phyloP scores from a whole-genome alignment of 2,888 invertebrate species.

The Zonitis immaculata region DNA sequence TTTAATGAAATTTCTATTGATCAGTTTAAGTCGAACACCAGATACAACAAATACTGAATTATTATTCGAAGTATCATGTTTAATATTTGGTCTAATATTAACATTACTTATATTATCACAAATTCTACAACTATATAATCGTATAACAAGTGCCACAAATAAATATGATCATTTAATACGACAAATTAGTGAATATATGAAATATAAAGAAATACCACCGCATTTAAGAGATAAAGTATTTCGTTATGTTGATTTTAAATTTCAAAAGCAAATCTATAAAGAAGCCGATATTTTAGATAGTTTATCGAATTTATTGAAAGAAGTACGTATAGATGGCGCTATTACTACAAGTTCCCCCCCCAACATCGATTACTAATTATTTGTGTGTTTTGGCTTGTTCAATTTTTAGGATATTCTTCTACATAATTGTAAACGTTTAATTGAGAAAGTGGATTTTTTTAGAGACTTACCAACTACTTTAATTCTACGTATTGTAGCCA shows the following conservation, averaged over 20 bases:
- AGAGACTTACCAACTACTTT: conserved; percentile 23
- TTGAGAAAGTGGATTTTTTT: conserved; percentile 44
- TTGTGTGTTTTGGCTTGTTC: too few relatives aligned
- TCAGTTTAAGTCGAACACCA: neutral
- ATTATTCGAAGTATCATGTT: neutral
- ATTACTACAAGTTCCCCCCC: too few relatives aligned
- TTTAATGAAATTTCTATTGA: neutral
- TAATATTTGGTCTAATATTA: conserved; percentile 2
- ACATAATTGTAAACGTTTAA: conserved; percentile 39
- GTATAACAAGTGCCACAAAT: conserved; percentile 27
- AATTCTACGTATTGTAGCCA: conserved; percentile 2
- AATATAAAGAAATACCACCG: conserved; percentile 46
- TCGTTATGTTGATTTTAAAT: conserved; percentile 45
- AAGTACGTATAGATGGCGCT: too few relatives aligned
- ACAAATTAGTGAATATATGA: conserved; percentile 47
- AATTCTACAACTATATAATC: conserved; percentile 31
- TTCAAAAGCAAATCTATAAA: conserved; percentile 44
- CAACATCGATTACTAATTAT: too few relatives aligned
- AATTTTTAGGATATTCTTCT: conserved; percentile 43
- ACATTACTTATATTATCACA: conserved; percentile 15
- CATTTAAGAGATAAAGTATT: conserved; percentile 41
- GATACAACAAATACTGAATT: neutral
- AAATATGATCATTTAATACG: conserved; percentile 37
- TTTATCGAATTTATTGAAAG: conserved; percentile 9
- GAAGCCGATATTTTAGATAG: conserved; percentile 43